Evolutionary conservation across 2,797 vertebrate genomes (phyloP).

Genomic region (Capromys pilorides): DNA sequence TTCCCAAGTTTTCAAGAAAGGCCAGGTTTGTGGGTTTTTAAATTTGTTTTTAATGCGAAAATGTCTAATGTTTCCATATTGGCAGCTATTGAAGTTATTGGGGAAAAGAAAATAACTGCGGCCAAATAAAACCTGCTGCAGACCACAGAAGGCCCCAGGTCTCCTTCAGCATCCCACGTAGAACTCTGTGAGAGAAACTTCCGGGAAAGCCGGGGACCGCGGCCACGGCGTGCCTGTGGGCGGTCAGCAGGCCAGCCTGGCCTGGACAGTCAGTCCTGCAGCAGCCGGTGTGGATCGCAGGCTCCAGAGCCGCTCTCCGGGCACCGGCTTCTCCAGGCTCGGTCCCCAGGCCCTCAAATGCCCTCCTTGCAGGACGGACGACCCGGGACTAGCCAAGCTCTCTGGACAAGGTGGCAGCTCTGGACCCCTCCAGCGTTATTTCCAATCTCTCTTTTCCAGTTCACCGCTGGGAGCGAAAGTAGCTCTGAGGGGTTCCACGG

Average conservation of each 20-base stretch:
- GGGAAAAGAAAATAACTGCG: not conserved
- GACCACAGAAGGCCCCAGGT: not conserved
- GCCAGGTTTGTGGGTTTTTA: not conserved
- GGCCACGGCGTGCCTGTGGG: fast-evolving
- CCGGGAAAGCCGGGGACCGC: not conserved
- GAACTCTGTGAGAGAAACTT: not conserved
- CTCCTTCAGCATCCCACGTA: not conserved
- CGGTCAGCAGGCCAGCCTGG: not conserved
- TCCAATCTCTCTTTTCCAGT: not conserved
- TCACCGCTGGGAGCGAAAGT: not conserved
- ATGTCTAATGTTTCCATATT: not conserved
- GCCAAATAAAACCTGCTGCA: not conserved
- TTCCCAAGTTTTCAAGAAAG: slow-evolving; percentile 24
- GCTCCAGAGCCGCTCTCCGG: not conserved
- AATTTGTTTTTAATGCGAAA: slow-evolving; percentile 6
- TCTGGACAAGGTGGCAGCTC: not conserved
- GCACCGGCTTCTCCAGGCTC: not conserved
- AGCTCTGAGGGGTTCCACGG: slow-evolving; percentile 88
- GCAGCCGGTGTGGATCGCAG: fast-evolving
- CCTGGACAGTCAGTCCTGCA: not conserved
- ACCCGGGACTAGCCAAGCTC: not conserved
- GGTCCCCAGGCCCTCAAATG: not conserved
- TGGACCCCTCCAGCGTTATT: no score
- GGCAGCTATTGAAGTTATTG: not conserved
- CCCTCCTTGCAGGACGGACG: not conserved